Evolutionary conservation across 2,797 vertebrate genomes (phyloP).

Genomic region (Takifugu ocellatus): DNA sequence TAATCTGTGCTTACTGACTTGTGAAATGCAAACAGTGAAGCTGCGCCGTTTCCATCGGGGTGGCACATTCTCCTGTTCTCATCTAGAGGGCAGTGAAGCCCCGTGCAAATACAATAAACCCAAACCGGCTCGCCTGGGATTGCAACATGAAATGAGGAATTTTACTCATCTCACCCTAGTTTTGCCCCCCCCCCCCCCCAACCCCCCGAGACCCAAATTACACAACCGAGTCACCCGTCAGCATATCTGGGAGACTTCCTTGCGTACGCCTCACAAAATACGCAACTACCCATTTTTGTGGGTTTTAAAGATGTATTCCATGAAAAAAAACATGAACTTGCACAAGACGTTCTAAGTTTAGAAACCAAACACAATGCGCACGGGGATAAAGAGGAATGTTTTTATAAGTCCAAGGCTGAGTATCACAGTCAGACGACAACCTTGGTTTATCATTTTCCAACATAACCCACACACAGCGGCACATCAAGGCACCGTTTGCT

Average conservation of each 20-base stretch:
- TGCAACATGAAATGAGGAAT: constrained; percentile 39
- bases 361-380: constrained; percentile 15
- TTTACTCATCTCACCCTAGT: constrained; percentile 41
- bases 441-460: too few species aligned
- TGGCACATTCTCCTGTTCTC: constrained; percentile 28
- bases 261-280: constrained; percentile 19
- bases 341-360: constrained; percentile 7
- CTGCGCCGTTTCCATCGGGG: constrained; percentile 21
- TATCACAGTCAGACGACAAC: too few species aligned
- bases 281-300: constrained; percentile 30
- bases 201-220: constrained; percentile 34
- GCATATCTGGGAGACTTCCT: constrained; percentile 27
- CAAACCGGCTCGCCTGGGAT: constrained; percentile 3
- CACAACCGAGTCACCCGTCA: constrained; percentile 35
- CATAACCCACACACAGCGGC: too few species aligned
- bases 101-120: constrained; percentile 17
- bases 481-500: too few species aligned
- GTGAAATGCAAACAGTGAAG: constrained; percentile 16
- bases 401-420: constrained; percentile 5
- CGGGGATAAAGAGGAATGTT: neutral
- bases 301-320: constrained; percentile 21
- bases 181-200: constrained; percentile 24
- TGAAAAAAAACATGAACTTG: constrained; percentile 13
- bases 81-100: constrained; percentile 69
- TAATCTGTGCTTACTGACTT: constrained; percentile 5